Percentiles rank a stretch among this genome's conserved stretches.
phyloP scores from a whole-genome alignment of 2,113 vertebrate genomes.

The Illadopsis cleaveri region DNA sequence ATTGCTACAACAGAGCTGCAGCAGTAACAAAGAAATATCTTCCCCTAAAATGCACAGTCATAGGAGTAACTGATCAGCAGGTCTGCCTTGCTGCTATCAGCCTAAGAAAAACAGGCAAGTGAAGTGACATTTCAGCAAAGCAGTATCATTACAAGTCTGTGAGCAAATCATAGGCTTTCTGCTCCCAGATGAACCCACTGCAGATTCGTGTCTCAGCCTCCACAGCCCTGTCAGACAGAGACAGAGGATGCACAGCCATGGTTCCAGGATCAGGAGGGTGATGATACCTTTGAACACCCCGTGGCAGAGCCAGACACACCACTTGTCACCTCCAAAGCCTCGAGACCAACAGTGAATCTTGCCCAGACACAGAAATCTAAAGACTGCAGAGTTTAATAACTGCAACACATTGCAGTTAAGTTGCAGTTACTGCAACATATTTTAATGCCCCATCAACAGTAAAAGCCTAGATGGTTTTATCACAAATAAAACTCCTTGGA shows the following conservation, averaged over 20 bases:
- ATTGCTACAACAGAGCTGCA: background rate
- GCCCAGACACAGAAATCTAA: background rate
- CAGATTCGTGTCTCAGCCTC: background rate
- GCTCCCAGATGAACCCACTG: background rate
- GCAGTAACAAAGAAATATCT: conserved; percentile 10
- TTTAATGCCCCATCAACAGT: background rate
- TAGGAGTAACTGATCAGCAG: background rate
- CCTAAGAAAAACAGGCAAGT: background rate
- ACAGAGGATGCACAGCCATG: fast-evolving
- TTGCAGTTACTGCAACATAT: background rate
- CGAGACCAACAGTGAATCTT: background rate
- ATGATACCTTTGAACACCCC: background rate
- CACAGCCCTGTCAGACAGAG: background rate
- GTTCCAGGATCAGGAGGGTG: background rate
- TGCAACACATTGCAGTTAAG: background rate
- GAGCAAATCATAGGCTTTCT: background rate
- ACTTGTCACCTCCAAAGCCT: background rate
- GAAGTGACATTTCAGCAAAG: background rate
- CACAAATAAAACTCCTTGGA: background rate
- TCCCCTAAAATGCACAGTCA: conserved; percentile 28
- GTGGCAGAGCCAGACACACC: background rate
- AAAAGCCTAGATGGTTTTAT: background rate
- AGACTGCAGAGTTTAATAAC: background rate
- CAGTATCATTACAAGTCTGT: background rate
- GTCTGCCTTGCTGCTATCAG: background rate